Evolutionary conservation across 1,140 invertebrate species (phyloP).

Genomic region (Choristoneura fumiferana): DNA sequence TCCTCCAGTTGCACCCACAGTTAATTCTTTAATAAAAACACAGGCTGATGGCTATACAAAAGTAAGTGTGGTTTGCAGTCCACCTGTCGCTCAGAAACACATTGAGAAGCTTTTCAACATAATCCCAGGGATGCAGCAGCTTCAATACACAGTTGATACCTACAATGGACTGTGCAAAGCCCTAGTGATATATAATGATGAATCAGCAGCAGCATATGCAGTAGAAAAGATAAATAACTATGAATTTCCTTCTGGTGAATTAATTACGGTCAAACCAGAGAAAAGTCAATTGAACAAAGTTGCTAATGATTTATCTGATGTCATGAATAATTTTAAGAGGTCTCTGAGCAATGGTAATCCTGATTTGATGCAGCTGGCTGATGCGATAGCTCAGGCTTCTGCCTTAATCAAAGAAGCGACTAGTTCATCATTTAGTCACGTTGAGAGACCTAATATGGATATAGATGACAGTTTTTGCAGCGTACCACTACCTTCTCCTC

Average conservation of each 20-base stretch:
- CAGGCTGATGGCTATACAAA: constrained; percentile 39
- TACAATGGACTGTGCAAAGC: constrained; percentile 53
- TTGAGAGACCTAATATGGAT: constrained; percentile 16
- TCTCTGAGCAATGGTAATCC: constrained; percentile 47
- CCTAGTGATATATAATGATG: constrained; percentile 49
- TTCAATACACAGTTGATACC: constrained; percentile 46
- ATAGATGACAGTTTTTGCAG: constrained; percentile 63
- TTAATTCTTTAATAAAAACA: constrained; percentile 28
- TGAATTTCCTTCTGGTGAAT: constrained; percentile 70
- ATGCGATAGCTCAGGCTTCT: constrained; percentile 66
- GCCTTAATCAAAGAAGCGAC: constrained; percentile 58
- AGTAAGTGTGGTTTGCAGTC: constrained; percentile 51
- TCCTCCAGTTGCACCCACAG: neutral
- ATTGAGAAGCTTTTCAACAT: constrained; percentile 59
- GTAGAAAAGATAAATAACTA: constrained; percentile 59
- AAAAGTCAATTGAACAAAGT: constrained; percentile 53
- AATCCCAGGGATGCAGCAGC: constrained; percentile 61
- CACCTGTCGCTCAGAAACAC: constrained; percentile 50
- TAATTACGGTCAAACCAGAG: constrained; percentile 54
- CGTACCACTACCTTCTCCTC: constrained; percentile 84
- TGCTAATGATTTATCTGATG: constrained; percentile 51
- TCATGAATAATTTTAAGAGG: constrained; percentile 64
- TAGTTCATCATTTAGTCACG: constrained; percentile 32
- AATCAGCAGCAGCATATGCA: constrained; percentile 53
- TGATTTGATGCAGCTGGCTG: constrained; percentile 55